Base-by-base conservation (phyloP, 2,113 vertebrate species). In the Chaenocephalus aceratus region DNA sequence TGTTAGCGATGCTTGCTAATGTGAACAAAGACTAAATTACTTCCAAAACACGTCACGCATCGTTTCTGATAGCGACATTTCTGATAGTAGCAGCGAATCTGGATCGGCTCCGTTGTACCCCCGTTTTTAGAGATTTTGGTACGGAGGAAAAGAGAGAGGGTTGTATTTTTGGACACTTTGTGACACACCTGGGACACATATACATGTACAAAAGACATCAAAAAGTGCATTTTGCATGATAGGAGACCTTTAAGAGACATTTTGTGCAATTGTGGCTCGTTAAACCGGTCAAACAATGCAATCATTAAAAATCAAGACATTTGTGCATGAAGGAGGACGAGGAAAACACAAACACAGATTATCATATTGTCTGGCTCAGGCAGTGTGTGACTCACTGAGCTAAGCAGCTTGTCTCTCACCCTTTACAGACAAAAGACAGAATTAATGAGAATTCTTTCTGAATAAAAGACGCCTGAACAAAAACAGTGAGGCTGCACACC, bases 341-440 rank as follows among this genome's bases (percentile, higher is more conserved):
- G 61, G 34, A 58, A 9, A 78, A 69, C 59, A 66, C 44, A 60
- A 73, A 81, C 62, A 72, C 51, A 14, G 41, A 88, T 65, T 21
- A 60, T 75, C 44, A 14, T 58, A 11, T 46, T 41, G 68, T 75
- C 68, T 82, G 67, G 52, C 67, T 72, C 74, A 53, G 49, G 45
- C 14, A 53, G n/a, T 21, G 51, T 63, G 63, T 71, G 81, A 71
- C 64, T 82, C 74, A 56, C 44, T 58, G 72, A 78, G 77, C 72
- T 52, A n/a, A 68, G 75, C 11, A 52, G 59, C 53, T 81, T 15
- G 2, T 58, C 70, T 79, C 80, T 84, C 76, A 75, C 72, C 60
- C 45, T 72, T 82, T 56, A 71, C 69, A 57, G 57, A 90, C 82
- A 85, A 89, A 74, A 70, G 81, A 84, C 53, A 10, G 52, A 87